phyloP scores from a whole-genome alignment of 2,113 vertebrate species.

The Dasyprocta punctata region DNA sequence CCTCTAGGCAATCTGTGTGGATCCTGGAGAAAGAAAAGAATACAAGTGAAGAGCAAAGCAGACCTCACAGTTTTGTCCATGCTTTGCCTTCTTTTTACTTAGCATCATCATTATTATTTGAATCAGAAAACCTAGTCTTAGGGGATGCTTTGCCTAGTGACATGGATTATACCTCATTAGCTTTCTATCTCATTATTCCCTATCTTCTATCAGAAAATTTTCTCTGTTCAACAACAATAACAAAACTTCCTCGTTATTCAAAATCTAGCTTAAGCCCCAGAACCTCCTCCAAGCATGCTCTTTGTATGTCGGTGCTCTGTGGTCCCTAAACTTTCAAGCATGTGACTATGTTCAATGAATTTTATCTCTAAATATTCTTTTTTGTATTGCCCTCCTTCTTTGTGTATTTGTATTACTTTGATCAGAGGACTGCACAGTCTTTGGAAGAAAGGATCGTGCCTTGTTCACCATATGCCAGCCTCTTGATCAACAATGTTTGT shows the following conservation, averaged over 20 bases:
- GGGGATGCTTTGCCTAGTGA: not conserved
- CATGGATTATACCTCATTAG: not conserved
- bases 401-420: not conserved
- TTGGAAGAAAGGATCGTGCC: not conserved
- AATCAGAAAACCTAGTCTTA: slow-evolving; percentile 1
- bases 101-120: not conserved
- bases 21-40: not conserved
- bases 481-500: slow-evolving; percentile 1
- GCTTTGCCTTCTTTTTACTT: not conserved
- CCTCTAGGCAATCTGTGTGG: not conserved
- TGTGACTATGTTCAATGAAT: not conserved
- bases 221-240: not conserved
- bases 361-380: not conserved
- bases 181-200: not conserved
- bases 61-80: not conserved
- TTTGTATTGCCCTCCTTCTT: not conserved
- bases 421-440: not conserved
- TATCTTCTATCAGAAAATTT: slow-evolving; percentile 7
- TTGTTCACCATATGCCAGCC: not conserved
- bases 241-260: not conserved
- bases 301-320: not conserved
- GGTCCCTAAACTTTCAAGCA: not conserved
- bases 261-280: not conserved
- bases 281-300: not conserved
- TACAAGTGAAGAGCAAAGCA: not conserved